phyloP scores from a whole-genome alignment of 2,888 invertebrate species.

The Pemphredon lugubris region DNA sequence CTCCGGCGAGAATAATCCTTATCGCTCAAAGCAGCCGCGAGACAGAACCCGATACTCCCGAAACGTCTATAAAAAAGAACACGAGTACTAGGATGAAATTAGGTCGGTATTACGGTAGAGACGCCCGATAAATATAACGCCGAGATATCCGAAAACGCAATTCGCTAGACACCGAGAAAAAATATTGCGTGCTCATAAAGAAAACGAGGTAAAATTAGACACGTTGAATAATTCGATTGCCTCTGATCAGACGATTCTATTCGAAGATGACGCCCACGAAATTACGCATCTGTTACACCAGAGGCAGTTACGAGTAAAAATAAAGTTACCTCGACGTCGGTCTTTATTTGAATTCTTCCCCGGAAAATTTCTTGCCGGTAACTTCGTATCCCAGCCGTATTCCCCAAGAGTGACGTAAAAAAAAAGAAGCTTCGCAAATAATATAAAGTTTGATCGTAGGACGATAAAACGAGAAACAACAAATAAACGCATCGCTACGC shows the following conservation, averaged over 20 bases:
- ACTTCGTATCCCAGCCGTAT: neutral
- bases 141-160: neutral
- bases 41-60: too few relatives aligned
- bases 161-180: neutral
- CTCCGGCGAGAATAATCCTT: too few relatives aligned
- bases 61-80: too few relatives aligned
- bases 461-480: too few relatives aligned
- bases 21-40: too few relatives aligned
- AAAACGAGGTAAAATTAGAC: slow-evolving; percentile 10
- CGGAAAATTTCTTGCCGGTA: neutral
- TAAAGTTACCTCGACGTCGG: neutral
- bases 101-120: neutral
- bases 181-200: neutral
- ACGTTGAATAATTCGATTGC: neutral
- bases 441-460: too few relatives aligned
- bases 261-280: slow-evolving; percentile 1
- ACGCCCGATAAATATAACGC: neutral
- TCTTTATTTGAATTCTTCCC: neutral
- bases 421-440: too few relatives aligned
- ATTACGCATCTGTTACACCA: neutral
- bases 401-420: too few relatives aligned
- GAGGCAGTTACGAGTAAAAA: neutral
- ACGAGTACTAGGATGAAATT: too few relatives aligned
- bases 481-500: too few relatives aligned
- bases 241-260: neutral